Percentiles rank a stretch among this genome's conserved stretches.
Evolutionary conservation across 1,140 invertebrate species (phyloP).

Genomic region (Bilobella aurantiaca): DNA sequence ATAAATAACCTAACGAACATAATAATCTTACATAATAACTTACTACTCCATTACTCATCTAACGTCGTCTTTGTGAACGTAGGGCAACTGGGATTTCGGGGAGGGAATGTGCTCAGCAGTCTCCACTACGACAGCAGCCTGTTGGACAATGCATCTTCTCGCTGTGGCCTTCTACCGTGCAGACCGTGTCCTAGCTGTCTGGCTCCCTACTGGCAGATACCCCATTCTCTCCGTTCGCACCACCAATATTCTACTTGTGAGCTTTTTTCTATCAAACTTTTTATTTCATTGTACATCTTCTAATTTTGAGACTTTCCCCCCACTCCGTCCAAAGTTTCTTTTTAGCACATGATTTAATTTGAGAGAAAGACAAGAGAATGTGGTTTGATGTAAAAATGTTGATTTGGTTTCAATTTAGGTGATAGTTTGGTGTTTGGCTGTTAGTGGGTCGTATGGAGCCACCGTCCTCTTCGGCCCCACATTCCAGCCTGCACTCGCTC

Average conservation of each 20-base stretch:
- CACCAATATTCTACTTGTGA: slow-evolving; percentile 29
- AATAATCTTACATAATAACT: too few relatives aligned
- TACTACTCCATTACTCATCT: too few relatives aligned
- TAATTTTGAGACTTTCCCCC: too few relatives aligned
- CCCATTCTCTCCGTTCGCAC: slow-evolving; percentile 24
- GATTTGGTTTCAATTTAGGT: slow-evolving; percentile 25
- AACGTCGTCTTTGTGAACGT: neutral
- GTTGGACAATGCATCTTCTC: slow-evolving; percentile 39
- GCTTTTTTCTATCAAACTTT: neutral
- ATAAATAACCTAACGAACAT: neutral
- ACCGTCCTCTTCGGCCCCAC: slow-evolving; percentile 34
- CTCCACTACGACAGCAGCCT: slow-evolving; percentile 36
- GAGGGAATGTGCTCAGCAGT: slow-evolving; percentile 34
- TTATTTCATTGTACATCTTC: neutral
- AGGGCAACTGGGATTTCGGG: slow-evolving; percentile 35
- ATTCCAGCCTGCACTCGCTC: slow-evolving; percentile 38
- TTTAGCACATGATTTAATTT: too few relatives aligned
- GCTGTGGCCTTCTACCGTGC: slow-evolving; percentile 34
- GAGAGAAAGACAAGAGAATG: too few relatives aligned
- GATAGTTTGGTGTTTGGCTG: slow-evolving; percentile 35
- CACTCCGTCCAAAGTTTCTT: too few relatives aligned
- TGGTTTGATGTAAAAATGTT: too few relatives aligned
- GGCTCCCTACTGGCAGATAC: slow-evolving; percentile 37
- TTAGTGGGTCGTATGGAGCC: slow-evolving; percentile 33
- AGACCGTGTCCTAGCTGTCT: slow-evolving; percentile 37